Conservation (phyloP, 2,888 invertebrate genomes). For the Philereme vetulata region DNA sequence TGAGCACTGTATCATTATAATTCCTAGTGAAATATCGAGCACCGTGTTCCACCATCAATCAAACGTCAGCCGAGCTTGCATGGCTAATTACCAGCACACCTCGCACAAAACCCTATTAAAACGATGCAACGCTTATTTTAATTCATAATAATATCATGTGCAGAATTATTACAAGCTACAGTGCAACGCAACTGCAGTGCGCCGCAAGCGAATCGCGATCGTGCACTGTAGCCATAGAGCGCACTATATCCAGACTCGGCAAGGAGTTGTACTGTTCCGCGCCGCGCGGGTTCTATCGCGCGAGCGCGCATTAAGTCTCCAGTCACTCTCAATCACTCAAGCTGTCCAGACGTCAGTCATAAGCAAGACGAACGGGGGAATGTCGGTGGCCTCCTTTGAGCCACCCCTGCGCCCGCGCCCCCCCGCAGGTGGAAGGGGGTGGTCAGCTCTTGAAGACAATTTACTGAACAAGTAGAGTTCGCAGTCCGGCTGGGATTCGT, state of each 20-base stretch:
- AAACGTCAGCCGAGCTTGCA: slow-evolving; percentile 54
- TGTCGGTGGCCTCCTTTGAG: slow-evolving; percentile 70
- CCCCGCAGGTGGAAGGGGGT: slow-evolving; percentile 63
- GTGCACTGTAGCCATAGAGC: slow-evolving; percentile 50
- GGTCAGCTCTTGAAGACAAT: slow-evolving; percentile 83
- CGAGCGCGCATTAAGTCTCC: slow-evolving; percentile 79
- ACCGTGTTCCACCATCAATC: slow-evolving; percentile 50
- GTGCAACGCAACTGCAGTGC: slow-evolving; percentile 22
- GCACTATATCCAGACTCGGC: slow-evolving; percentile 48
- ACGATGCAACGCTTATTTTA: slow-evolving; percentile 74
- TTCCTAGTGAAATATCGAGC: slow-evolving; percentile 48
- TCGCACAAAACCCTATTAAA: slow-evolving; percentile 64
- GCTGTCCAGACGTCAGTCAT: slow-evolving; percentile 82
- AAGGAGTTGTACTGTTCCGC: slow-evolving; percentile 51
- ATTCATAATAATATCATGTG: slow-evolving; percentile 74
- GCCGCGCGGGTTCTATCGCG: slow-evolving; percentile 55
- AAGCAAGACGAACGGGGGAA: slow-evolving; percentile 82
- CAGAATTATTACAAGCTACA: slow-evolving; percentile 42
- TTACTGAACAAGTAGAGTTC: slow-evolving; percentile 75
- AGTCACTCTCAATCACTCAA: slow-evolving; percentile 84
- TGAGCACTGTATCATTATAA: slow-evolving; percentile 46
- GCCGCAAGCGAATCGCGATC: slow-evolving; percentile 43
- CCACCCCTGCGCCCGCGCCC: slow-evolving; percentile 47
- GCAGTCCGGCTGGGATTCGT: slow-evolving; percentile 69
- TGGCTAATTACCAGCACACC: slow-evolving; percentile 70